phyloP scores from a whole-genome alignment of 1,140 invertebrate genomes.

The Gonatopus flavifemur region DNA sequence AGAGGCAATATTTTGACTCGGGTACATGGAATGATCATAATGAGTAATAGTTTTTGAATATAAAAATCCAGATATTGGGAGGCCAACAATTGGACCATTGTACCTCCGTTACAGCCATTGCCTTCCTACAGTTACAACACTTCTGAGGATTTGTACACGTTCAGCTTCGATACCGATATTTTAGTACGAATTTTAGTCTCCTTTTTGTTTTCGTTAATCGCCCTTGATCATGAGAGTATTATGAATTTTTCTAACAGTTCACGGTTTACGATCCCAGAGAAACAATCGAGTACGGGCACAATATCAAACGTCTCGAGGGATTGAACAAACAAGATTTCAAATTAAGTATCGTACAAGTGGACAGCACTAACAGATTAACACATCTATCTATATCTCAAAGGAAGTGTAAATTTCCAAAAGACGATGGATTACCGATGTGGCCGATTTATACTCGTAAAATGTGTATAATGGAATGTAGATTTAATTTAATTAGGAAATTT shows the following conservation, averaged over 20 bases:
- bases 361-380: neutral
- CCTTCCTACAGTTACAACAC: neutral
- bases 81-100: constrained; percentile 29
- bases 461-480: constrained; percentile 31
- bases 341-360: constrained; percentile 6
- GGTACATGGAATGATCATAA: neutral
- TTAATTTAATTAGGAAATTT: constrained; percentile 14
- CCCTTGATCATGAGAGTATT: neutral
- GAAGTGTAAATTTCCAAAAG: constrained; percentile 19
- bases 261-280: neutral
- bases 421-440: constrained; percentile 22
- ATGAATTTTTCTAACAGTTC: neutral
- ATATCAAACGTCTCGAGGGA: neutral
- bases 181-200: neutral
- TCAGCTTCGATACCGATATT: neutral
- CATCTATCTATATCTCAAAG: constrained; percentile 17
- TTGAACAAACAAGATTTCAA: neutral
- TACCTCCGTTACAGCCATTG: neutral
- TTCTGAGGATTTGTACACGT: neutral
- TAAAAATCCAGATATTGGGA: constrained; percentile 36
- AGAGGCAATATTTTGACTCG: neutral
- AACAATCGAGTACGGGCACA: neutral
- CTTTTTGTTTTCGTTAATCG: neutral
- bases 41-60: neutral
- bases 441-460: constrained; percentile 25